These are phyloP conservation scores for Sus cebifrons DNA, from an alignment of 2,797 vertebrate genomes.

Conservation along the genomic window DNA sequence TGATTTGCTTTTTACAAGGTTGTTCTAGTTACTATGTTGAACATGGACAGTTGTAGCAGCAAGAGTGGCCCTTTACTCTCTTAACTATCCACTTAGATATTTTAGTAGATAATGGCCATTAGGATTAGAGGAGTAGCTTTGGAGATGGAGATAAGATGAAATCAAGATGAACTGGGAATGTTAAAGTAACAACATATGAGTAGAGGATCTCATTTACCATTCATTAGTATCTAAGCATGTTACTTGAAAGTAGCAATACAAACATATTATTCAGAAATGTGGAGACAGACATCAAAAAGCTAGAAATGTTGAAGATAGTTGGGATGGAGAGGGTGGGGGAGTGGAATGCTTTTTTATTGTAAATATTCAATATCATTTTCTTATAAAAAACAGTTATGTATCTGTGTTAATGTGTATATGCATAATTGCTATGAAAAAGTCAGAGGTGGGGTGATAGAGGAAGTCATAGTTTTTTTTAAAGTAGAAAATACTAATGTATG, in stretches of 20 bases:
- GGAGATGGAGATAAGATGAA: neutral
- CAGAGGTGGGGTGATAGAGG: neutral
- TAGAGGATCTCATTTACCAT: neutral
- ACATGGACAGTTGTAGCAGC: neutral
- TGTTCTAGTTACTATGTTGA: neutral
- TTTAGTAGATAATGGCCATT: neutral
- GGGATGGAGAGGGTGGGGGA: neutral
- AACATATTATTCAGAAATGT: conserved; percentile 25
- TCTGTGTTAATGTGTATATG: neutral
- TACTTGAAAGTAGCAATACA: neutral
- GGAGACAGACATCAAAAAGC: neutral
- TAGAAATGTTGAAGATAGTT: neutral
- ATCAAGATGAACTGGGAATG: neutral
- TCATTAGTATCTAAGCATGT: neutral
- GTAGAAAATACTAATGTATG: neutral
- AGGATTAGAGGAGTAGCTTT: neutral
- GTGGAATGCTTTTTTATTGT: neutral
- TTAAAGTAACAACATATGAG: neutral
- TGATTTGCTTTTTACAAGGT: conserved; percentile 1
- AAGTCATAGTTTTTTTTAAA: neutral
- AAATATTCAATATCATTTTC: neutral
- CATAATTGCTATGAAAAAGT: conserved; percentile 30
- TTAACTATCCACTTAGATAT: neutral
- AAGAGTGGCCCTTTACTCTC: neutral
- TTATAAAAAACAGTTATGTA: conserved; percentile 8